Evolutionary conservation across 2,113 vertebrate genomes (phyloP), one percentile per base, ranked within the genome.

Genomic region (Melanerpes formicivorus): DNA sequence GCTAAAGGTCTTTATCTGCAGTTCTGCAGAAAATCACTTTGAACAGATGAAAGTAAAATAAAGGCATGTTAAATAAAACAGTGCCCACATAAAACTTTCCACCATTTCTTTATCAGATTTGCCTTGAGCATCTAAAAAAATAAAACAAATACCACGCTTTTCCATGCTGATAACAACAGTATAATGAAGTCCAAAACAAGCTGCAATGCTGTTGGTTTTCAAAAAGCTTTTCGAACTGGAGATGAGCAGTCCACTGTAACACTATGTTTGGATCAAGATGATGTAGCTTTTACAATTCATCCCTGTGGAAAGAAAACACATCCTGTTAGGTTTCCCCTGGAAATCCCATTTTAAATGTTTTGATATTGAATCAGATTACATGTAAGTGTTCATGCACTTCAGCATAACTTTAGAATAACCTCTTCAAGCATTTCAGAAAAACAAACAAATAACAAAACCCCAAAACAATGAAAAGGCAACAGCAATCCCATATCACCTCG

Each of bases 261-360:
- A 97, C 95, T 96, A 97, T 91, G 95, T 95, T 96, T 97, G 93
- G 97, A 95, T 97, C 97, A 97, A 97, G 97, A 96, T 96, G 97
- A 96, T 77, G 97, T 93, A 96, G 97, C 96, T 96, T 98, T 99
- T 98, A 99, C 93, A 99, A 98, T 98, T 99, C 99, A 98, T 99
- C 99, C 98, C 99, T 99, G 98, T 44, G 90, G 95, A 93, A 83
- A 90, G 42, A 96, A 96, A 97, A 94, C 97, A 97, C 83, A 96
- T n/a, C 90, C 40, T 70, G 71, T 96, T 93, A 96, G 50, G 54
- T 60, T 88, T 76, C 79, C 90, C 44, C 26, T 48, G 48, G 46
- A 93, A 89, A 80, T 60, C 23, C 19, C 27, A 79, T 26, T 63
- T 96, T 46, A 88, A 72, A 82, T 82, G 25, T 50, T 93, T 58